These are phyloP conservation scores for Palythoa grandiflora DNA, from an alignment of 92 coral and sea anemone species.

Conservation along the genomic window DNA sequence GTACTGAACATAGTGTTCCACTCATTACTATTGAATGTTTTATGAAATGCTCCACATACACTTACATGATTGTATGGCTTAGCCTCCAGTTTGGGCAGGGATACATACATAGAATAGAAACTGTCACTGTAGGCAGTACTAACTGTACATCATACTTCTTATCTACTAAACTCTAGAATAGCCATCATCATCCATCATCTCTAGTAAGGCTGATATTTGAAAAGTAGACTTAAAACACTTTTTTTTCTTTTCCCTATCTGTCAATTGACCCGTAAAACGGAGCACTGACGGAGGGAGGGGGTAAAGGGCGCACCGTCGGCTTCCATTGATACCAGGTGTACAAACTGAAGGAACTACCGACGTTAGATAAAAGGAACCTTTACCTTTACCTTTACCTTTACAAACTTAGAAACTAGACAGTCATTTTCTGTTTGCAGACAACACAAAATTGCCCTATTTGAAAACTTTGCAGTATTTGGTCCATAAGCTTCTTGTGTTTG, in stretches of 20 bases:
- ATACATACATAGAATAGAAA: neutral
- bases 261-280: no score
- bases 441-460: slow-evolving; percentile 10
- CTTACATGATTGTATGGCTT: neutral
- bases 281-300: no score
- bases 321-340: no score
- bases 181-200: slow-evolving; percentile 1
- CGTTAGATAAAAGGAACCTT: no score
- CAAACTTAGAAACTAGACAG: slow-evolving; percentile 4
- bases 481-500: slow-evolving; percentile 10
- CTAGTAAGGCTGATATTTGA: slow-evolving; percentile 18
- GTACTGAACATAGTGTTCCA: neutral
- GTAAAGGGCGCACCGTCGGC: no score
- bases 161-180: slow-evolving; percentile 53
- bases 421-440: slow-evolving; percentile 2
- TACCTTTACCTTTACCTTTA: no score
- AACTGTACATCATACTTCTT: slow-evolving; percentile 55
- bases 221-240: slow-evolving; percentile 8
- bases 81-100: slow-evolving; percentile 7
- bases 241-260: neutral
- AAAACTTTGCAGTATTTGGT: slow-evolving; percentile 4
- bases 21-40: slow-evolving; percentile 12
- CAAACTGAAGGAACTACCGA: no score
- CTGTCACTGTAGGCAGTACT: slow-evolving; percentile 32
- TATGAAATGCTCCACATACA: slow-evolving; percentile 14